phyloP scores from a whole-genome alignment of 1,140 invertebrate genomes.

The Delia radicum region DNA sequence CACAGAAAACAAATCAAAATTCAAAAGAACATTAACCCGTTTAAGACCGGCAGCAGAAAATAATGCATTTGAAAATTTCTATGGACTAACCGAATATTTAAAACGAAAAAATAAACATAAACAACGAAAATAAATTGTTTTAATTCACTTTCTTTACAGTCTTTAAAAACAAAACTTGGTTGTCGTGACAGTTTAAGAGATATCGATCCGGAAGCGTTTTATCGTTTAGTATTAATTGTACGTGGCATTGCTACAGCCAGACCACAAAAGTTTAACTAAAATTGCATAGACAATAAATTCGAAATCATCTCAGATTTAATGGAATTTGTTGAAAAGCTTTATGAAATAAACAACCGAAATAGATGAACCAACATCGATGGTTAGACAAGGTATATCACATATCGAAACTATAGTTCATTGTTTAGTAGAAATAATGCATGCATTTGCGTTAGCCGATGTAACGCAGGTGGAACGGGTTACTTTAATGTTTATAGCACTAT shows the following conservation, averaged over 20 bases:
- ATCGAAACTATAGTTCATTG: conserved; percentile 84
- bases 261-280: conserved; percentile 61
- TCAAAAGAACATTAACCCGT: too few species aligned
- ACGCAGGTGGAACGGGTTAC: conserved; percentile 57
- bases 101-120: too few species aligned
- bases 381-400: conserved; percentile 78
- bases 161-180: conserved; percentile 33
- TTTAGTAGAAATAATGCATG: conserved; percentile 88
- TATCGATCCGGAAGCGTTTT: conserved; percentile 90
- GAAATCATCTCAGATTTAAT: conserved; percentile 44
- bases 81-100: too few species aligned
- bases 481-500: conserved; percentile 60
- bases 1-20: too few species aligned
- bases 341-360: conserved; percentile 46
- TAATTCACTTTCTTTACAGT: not conserved
- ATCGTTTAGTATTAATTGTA: conserved; percentile 80
- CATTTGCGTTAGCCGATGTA: conserved; percentile 69
- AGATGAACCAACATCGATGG: conserved; percentile 73
- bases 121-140: too few species aligned
- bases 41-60: too few species aligned
- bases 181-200: conserved; percentile 57
- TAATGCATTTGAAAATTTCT: too few species aligned
- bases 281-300: conserved; percentile 50
- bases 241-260: conserved; percentile 81
- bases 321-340: conserved; percentile 44